These are phyloP conservation scores for Pseudoips prasinana DNA, from an alignment of 2,888 invertebrate genomes.

Conservation along the genomic window DNA sequence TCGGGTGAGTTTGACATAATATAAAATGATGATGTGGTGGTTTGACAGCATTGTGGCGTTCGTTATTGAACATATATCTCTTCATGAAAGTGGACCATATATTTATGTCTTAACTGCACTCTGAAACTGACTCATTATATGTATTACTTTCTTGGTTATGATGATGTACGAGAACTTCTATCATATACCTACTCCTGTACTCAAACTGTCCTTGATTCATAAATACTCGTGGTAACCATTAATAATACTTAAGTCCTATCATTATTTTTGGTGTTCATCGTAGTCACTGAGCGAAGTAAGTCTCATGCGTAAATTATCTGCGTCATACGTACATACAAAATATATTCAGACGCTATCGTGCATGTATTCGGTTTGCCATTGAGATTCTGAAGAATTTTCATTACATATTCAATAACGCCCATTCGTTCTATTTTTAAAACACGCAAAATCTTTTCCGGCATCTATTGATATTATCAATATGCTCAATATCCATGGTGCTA, in stretches of 20 bases:
- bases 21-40: constrained; percentile 76
- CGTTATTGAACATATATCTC: constrained; percentile 62
- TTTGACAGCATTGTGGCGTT: constrained; percentile 79
- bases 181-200: constrained; percentile 18
- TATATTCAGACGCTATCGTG: constrained; percentile 15
- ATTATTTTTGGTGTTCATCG: constrained; percentile 23
- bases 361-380: constrained; percentile 34
- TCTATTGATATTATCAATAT: constrained; percentile 10
- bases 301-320: too few species aligned
- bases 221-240: constrained; percentile 10
- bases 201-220: constrained; percentile 13
- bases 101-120: constrained; percentile 76
- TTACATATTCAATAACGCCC: constrained; percentile 17
- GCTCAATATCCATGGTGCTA: too few species aligned
- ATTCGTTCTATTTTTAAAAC: constrained; percentile 20
- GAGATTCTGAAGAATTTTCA: constrained; percentile 18
- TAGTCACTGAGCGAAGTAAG: constrained; percentile 8
- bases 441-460: constrained; percentile 21
- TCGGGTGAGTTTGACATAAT: constrained; percentile 86
- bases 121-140: constrained; percentile 73
- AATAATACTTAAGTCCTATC: constrained; percentile 22
- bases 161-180: constrained; percentile 17
- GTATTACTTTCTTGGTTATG: constrained; percentile 34
- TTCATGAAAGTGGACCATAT: constrained; percentile 63
- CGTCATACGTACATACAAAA: too few species aligned